Conservation (phyloP, 2,888 invertebrate genomes). For the Heliothis peltigera region DNA sequence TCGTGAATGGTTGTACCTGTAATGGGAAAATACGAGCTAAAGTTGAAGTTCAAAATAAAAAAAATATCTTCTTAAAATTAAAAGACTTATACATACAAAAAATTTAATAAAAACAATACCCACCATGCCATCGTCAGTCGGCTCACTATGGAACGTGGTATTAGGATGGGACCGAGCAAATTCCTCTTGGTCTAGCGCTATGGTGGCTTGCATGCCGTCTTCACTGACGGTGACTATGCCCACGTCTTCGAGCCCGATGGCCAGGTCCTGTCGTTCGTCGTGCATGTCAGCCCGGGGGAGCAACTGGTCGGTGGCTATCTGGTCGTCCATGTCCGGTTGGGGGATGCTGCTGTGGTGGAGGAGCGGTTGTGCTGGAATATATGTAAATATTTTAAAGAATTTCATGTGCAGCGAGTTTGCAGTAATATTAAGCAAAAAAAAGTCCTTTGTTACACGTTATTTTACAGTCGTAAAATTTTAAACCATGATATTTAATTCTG, state of each 20-base stretch:
- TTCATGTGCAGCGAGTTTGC: too few relatives aligned
- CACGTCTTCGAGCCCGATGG: slow-evolving; percentile 79
- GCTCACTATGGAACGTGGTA: slow-evolving; percentile 87
- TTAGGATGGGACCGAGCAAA: slow-evolving; percentile 87
- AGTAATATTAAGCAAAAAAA: too few relatives aligned
- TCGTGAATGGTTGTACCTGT: slow-evolving; percentile 84
- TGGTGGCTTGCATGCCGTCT: slow-evolving; percentile 79
- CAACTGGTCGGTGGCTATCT: slow-evolving; percentile 83
- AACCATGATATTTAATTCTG: too few relatives aligned
- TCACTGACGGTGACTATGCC: slow-evolving; percentile 86
- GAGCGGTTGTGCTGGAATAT: slow-evolving; percentile 78
- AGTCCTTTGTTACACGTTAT: too few relatives aligned
- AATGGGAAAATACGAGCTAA: slow-evolving; percentile 34
- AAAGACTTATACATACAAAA: background rate
- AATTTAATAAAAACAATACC: background rate
- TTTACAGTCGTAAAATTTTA: too few relatives aligned
- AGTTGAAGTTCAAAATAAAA: background rate
- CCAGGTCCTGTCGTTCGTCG: slow-evolving; percentile 71
- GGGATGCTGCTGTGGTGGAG: slow-evolving; percentile 73
- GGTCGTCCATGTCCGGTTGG: slow-evolving; percentile 84
- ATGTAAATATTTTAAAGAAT: background rate
- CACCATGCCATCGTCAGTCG: slow-evolving; percentile 82
- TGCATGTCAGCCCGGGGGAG: slow-evolving; percentile 65
- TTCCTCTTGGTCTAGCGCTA: slow-evolving; percentile 85
- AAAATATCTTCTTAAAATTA: background rate